These are phyloP conservation scores for Lepidurus apus DNA, from an alignment of 1,140 invertebrate genomes.

Conservation along the genomic window DNA sequence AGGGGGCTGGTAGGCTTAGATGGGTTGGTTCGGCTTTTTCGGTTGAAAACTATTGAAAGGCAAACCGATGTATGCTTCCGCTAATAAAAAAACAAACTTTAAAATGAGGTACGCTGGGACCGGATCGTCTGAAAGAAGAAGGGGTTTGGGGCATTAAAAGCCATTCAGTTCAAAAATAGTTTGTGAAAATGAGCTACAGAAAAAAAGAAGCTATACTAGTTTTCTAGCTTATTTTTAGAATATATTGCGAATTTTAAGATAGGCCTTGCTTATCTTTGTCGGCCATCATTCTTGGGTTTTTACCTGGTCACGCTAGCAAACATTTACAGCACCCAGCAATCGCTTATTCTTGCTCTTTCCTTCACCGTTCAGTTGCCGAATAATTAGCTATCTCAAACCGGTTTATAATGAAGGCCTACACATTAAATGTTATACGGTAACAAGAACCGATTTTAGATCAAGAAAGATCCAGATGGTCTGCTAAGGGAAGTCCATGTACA, in stretches of 20 bases:
- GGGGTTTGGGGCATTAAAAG: neutral
- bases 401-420: neutral
- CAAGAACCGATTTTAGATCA: slow-evolving; percentile 1
- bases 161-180: too few relatives aligned
- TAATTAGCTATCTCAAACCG: slow-evolving; percentile 22
- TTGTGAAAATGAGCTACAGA: too few relatives aligned
- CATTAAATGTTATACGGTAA: neutral
- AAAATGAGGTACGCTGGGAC: neutral
- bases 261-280: neutral
- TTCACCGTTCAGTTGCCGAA: neutral
- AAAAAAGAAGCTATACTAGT: too few relatives aligned
- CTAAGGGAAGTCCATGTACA: too few relatives aligned
- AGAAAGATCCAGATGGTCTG: neutral
- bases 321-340: neutral
- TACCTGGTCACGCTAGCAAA: neutral
- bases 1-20: neutral
- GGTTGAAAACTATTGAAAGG: neutral
- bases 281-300: neutral
- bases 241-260: neutral
- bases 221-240: neutral
- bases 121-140: neutral
- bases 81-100: neutral
- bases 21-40: neutral
- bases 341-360: neutral
- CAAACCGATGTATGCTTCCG: neutral